Evolutionary conservation across 2,797 vertebrate genomes (phyloP).

Genomic region (Nyctibius grandis): DNA sequence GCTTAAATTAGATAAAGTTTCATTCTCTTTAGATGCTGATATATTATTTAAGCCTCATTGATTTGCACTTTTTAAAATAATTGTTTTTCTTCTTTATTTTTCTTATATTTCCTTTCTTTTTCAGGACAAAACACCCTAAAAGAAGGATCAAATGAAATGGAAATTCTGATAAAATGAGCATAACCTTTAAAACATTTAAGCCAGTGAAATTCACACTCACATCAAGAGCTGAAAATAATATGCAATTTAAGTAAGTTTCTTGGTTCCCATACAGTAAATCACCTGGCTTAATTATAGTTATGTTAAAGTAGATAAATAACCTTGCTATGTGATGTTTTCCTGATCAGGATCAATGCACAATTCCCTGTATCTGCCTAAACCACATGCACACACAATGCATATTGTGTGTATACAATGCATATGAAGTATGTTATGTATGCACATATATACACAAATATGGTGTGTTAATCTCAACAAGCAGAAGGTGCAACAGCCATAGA

Average conservation of each 20-base stretch:
- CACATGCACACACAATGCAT: accelerated
- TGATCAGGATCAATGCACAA: neutral
- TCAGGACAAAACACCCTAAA: neutral
- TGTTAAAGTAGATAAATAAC: neutral
- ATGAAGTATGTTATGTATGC: too few relatives aligned
- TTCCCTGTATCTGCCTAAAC: neutral
- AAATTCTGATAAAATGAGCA: neutral
- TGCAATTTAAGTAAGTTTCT: neutral
- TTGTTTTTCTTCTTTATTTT: neutral
- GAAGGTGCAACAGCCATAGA: neutral
- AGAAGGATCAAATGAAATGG: neutral
- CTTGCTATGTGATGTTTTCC: neutral
- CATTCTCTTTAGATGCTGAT: neutral
- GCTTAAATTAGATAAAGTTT: neutral
- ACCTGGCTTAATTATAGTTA: neutral
- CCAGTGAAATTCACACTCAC: neutral
- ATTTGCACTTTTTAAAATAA: neutral
- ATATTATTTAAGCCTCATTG: neutral
- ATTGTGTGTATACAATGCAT: neutral
- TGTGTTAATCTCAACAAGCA: neutral
- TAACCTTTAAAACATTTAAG: neutral
- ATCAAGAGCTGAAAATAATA: neutral
- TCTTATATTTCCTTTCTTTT: neutral
- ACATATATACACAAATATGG: neutral
- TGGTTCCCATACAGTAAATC: neutral